phyloP scores from a whole-genome alignment of 2,888 invertebrate species.

The Noctua janthina region DNA sequence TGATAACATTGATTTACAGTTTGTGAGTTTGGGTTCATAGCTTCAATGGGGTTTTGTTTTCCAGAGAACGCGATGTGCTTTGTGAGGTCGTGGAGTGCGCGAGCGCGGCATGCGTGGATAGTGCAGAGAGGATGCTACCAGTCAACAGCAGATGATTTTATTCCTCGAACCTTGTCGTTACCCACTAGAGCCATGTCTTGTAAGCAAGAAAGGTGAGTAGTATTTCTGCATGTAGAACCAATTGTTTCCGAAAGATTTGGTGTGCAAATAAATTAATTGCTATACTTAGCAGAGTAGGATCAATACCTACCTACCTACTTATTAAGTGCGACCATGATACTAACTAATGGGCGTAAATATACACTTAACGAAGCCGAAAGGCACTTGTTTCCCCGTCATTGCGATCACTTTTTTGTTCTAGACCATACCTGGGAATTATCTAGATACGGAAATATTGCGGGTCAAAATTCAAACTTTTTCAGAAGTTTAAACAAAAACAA shows the following conservation, averaged over 20 bases:
- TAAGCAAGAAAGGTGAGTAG: slow-evolving; percentile 77
- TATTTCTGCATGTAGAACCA: not conserved
- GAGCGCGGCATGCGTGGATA: slow-evolving; percentile 83
- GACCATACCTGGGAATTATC: no score
- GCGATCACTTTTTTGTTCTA: no score
- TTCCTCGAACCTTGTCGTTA: slow-evolving; percentile 72
- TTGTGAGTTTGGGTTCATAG: not conserved
- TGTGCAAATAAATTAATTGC: not conserved
- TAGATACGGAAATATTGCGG: no score
- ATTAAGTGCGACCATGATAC: not conserved
- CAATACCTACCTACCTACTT: not conserved
- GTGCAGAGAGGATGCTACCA: slow-evolving; percentile 87
- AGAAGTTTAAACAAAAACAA: no score
- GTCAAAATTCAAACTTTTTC: no score
- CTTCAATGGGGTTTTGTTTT: slow-evolving; percentile 3
- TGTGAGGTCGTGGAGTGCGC: slow-evolving; percentile 83
- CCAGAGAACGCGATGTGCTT: slow-evolving; percentile 86
- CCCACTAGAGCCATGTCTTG: slow-evolving; percentile 84
- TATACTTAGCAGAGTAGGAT: not conserved
- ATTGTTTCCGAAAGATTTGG: not conserved
- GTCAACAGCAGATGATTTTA: slow-evolving; percentile 70
- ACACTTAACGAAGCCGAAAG: no score
- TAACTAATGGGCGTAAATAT: no score
- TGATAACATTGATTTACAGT: not conserved
- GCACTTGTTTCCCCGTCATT: no score